Conservation (phyloP, 2,113 vertebrate species). For the Hyperopisus bebe region DNA sequence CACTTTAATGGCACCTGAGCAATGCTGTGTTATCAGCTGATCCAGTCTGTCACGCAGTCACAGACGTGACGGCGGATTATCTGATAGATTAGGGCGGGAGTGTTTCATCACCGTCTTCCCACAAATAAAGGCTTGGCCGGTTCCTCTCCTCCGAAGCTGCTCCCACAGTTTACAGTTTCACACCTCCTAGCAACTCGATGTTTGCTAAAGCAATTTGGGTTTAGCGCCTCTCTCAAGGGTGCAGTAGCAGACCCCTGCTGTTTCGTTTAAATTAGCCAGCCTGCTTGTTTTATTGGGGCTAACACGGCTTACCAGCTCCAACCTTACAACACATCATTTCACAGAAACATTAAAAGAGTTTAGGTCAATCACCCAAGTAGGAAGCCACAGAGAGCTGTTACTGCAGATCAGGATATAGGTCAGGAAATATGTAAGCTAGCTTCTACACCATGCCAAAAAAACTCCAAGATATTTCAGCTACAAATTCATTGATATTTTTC, state of each 20-base stretch:
- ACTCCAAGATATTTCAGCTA: neutral
- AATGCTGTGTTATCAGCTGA: neutral
- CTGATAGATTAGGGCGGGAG: neutral
- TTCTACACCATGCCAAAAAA: neutral
- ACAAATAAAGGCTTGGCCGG: neutral
- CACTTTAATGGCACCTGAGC: neutral
- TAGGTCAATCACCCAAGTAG: neutral
- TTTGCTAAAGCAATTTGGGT: neutral
- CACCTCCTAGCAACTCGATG: neutral
- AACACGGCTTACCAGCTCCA: neutral
- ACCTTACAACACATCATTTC: neutral
- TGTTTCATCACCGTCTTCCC: neutral
- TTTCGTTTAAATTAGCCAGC: neutral
- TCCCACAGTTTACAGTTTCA: neutral
- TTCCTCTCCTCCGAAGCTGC: neutral
- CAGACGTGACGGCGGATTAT: neutral
- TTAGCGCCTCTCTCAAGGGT: neutral
- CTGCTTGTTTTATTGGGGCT: neutral
- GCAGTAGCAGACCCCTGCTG: neutral
- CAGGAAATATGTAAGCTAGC: neutral
- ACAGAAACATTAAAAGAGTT: neutral
- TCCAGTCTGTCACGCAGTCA: neutral
- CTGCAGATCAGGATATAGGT: neutral
- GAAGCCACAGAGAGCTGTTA: neutral
- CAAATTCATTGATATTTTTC: neutral